Evolutionary conservation across 2,888 invertebrate species (phyloP), one percentile per base, ranked within the genome.

Genomic region (Crocallis elinguaria): DNA sequence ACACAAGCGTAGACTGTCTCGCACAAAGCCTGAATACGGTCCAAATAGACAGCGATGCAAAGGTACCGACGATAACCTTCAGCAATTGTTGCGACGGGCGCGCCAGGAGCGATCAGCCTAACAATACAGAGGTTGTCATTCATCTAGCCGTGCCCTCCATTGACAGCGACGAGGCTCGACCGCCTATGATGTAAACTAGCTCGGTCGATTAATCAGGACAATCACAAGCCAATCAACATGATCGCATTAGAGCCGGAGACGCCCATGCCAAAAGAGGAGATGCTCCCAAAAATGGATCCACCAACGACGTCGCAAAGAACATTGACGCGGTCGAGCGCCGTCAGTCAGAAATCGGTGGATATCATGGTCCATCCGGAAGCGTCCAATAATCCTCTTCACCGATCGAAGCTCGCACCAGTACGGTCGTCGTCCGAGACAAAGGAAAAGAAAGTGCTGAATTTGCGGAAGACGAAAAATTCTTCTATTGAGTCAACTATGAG

Each of bases 311-410:
- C 72, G 79, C 94, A 69, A 67, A 84, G 75, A 88, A 94, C 84
- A 82, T 82, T 85, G 86, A 93, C 94, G 84, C 53, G 93, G 75
- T 81, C 91, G 83, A 93, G 93, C 63, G 94, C 93, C 17, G 89
- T 94, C 38, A 93, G 93, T 62, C 94, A 94, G 68, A 92, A 93
- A 57, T 93, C 93, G 33, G 92, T 94, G 39, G 94, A 94, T 65
- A 86, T 93, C 36, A 82, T 90, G 73, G 92, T 93, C 51, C 86
- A 92, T 32, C 88, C 92, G 19, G 91, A 88, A 61, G 78, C 82
- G 11, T 84, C 90, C 0, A 85, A 84, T 58, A 88, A 91, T 60
- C 92, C 92, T 1, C 58, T 92, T 39, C 88, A 92, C 64, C 79
- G 91, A 46, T 92, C 92, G 2, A 90, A 89, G 60, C 66, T 92